Evolutionary conservation across 2,797 vertebrate genomes (phyloP).

Genomic region (Acanthurus lineatus): DNA sequence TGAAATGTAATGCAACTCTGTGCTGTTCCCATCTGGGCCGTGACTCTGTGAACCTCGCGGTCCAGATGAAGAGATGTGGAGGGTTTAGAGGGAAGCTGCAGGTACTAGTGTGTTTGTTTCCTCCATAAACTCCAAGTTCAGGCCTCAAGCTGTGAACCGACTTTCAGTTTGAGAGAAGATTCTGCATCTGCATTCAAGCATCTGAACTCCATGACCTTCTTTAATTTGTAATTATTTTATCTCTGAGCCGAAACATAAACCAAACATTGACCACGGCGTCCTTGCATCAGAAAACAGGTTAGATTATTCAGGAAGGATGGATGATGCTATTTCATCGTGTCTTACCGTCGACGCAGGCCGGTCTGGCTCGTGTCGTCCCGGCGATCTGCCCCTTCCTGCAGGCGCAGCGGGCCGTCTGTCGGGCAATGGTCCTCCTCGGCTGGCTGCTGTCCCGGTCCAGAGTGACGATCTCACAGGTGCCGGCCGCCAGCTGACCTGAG

Average conservation of each 20-base stretch:
- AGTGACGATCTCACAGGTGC: slow-evolving; percentile 95
- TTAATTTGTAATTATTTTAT: not conserved
- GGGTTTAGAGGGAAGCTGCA: slow-evolving; percentile 12
- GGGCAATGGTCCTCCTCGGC: slow-evolving; percentile 94
- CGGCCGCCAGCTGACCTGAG: slow-evolving; percentile 94
- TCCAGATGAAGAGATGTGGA: slow-evolving; percentile 27
- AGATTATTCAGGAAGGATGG: too few relatives aligned
- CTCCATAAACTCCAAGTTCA: not conserved
- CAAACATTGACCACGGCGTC: too few relatives aligned
- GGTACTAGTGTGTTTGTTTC: slow-evolving; percentile 7
- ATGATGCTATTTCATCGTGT: not conserved
- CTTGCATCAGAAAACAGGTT: too few relatives aligned
- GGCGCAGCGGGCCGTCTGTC: slow-evolving; percentile 96
- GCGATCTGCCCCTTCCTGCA: slow-evolving; percentile 97
- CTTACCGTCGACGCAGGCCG: slow-evolving; percentile 97
- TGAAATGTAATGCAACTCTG: slow-evolving; percentile 69
- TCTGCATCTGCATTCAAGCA: not conserved
- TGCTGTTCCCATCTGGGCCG: slow-evolving; percentile 31
- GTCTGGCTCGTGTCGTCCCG: slow-evolving; percentile 93
- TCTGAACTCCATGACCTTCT: not conserved
- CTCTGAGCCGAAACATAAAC: too few relatives aligned
- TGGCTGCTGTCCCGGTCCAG: slow-evolving; percentile 97
- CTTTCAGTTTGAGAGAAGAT: not conserved
- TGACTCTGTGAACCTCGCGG: slow-evolving; percentile 20
- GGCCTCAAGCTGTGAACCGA: not conserved